phyloP scores from a whole-genome alignment of 2,797 vertebrate genomes.

The Phyllotis vaccarum region DNA sequence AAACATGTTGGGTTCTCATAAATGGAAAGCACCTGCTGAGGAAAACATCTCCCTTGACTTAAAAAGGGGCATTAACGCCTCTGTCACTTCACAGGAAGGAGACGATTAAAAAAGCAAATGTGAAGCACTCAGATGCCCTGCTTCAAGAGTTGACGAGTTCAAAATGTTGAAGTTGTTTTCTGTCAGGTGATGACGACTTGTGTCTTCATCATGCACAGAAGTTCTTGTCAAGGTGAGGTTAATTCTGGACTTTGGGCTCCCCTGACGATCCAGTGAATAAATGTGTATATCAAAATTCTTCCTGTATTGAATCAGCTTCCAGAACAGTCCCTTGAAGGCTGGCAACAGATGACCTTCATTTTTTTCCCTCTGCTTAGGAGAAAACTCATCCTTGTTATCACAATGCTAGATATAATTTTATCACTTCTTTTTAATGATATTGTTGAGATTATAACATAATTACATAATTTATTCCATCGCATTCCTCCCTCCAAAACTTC shows the following conservation, averaged over 20 bases:
- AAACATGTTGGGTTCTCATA: slow-evolving; percentile 67
- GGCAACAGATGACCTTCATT: neutral
- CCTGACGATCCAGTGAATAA: neutral
- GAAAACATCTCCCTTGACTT: slow-evolving; percentile 74
- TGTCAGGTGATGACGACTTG: neutral
- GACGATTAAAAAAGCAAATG: slow-evolving; percentile 58
- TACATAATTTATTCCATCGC: neutral
- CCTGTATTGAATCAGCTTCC: neutral
- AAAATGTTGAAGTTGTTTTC: neutral
- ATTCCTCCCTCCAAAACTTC: neutral
- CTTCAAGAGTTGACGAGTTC: slow-evolving; percentile 8
- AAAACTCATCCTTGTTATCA: neutral
- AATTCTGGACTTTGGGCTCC: neutral
- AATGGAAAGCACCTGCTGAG: slow-evolving; percentile 69
- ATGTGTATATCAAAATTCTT: neutral
- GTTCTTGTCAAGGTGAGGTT: neutral
- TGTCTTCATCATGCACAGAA: neutral
- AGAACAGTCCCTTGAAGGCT: neutral
- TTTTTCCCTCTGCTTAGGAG: neutral
- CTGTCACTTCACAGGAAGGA: slow-evolving; percentile 69
- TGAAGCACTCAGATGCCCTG: neutral
- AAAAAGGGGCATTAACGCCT: slow-evolving; percentile 72
- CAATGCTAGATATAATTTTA: neutral
- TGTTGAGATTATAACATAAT: neutral
- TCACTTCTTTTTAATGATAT: neutral